Percentiles rank a stretch among this genome's conserved stretches.
phyloP scores from a whole-genome alignment of 1,140 invertebrate species.

The Megalonaias nervosa region DNA sequence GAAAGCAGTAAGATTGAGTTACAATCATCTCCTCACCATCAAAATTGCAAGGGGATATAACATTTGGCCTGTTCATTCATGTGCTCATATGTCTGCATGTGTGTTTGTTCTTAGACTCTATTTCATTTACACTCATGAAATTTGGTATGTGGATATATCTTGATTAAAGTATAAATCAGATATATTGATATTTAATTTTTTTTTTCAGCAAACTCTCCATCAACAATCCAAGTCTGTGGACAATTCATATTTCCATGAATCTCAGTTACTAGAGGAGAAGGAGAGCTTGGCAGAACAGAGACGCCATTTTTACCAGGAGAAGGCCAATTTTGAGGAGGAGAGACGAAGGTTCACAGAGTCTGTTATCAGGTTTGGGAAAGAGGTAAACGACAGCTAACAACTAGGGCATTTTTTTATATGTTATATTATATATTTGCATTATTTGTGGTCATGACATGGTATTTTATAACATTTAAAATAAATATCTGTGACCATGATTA shows the following conservation, averaged over 20 bases:
- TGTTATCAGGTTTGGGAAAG: constrained; percentile 50
- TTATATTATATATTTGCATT: neutral
- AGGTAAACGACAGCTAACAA: constrained; percentile 39
- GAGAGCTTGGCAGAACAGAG: constrained; percentile 58
- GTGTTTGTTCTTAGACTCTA: neutral
- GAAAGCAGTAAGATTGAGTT: neutral
- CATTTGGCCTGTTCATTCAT: neutral
- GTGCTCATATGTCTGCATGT: neutral
- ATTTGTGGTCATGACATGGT: neutral
- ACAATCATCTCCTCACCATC: neutral
- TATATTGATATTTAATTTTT: neutral
- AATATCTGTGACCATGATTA: too few species aligned
- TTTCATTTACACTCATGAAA: too few species aligned
- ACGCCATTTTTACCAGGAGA: constrained; percentile 60
- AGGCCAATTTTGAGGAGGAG: constrained; percentile 65
- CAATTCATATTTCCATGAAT: constrained; percentile 56
- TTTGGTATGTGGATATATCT: too few species aligned
- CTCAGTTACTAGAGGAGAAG: constrained; percentile 56
- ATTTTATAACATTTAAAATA: too few species aligned
- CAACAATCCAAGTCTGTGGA: constrained; percentile 52
- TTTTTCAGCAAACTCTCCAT: constrained; percentile 55
- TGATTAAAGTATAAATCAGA: neutral
- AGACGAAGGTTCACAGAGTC: constrained; percentile 57
- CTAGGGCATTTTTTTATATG: neutral
- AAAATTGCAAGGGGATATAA: neutral